phyloP scores from a whole-genome alignment of 2,113 vertebrate species.

The Labeo catla region DNA sequence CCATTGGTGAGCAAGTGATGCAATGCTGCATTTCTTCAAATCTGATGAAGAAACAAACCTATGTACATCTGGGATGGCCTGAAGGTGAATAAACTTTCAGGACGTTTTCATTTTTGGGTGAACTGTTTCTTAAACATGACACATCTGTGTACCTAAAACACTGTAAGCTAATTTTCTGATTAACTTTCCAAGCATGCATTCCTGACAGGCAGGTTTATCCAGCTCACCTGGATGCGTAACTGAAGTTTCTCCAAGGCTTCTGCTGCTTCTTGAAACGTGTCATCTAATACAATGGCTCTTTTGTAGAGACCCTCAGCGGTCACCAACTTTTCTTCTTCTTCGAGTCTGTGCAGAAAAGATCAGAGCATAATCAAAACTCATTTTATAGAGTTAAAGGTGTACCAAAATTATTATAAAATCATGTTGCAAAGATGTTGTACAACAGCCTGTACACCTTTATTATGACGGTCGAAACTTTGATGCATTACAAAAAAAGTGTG shows the following conservation, averaged over 20 bases:
- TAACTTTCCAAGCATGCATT: neutral
- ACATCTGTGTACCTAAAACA: neutral
- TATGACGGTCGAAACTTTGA: neutral
- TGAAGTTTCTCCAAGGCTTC: constrained; percentile 89
- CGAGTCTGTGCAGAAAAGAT: constrained; percentile 75
- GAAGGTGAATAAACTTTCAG: neutral
- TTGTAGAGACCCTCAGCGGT: constrained; percentile 93
- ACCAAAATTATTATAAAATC: neutral
- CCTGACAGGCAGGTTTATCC: neutral
- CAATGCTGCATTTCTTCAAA: neutral
- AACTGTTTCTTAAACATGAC: neutral
- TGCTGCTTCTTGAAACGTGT: constrained; percentile 86
- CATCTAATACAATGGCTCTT: constrained; percentile 87
- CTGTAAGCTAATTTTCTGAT: neutral
- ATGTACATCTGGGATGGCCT: neutral
- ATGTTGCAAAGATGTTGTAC: neutral
- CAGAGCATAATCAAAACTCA: no score
- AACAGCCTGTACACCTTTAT: neutral
- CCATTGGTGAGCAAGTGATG: neutral
- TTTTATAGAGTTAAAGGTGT: neutral
- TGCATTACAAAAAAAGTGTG: no score
- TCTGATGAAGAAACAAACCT: neutral
- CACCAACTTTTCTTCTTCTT: constrained; percentile 92
- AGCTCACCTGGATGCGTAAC: constrained; percentile 95
- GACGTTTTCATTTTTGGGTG: neutral